Evolutionary conservation across 2,797 vertebrate species (phyloP), one percentile per base, ranked within the genome.

Genomic region (Hydrocynus forskahlii): DNA sequence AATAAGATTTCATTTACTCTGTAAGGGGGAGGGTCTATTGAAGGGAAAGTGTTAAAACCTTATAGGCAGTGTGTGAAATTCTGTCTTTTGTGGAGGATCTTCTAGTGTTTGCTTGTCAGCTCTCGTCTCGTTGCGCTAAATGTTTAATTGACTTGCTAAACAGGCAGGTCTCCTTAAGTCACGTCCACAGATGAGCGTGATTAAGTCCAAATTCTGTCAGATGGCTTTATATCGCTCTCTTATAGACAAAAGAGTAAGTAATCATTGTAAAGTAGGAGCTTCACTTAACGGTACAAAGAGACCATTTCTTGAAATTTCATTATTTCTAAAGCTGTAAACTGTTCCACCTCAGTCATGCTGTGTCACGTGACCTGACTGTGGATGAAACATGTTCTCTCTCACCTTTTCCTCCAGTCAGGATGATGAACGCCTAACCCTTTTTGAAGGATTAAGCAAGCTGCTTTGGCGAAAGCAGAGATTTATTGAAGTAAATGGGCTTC

Each of bases 1-100:
- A 81, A 84, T 17, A 77, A 86, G 59, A 54, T 81, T 70, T 84
- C 25, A 1, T 75, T 72, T 72, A 29, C 43, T 67, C 75, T 29
- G 60, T 45, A 25, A 19, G 45, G 21, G 45, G 68, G 60, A 3
- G 59, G 40, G 35, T 40, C 17, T 68, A 23, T 81, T 86, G 23
- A 81, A 83, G 83, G 54, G 29, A 71, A 81, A 19, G 80, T 85
- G 89, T 86, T 83, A 84, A 86, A 87, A 67, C 29, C 72, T 86
- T 80, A 81, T 50, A 86, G 88, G 78, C 81, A 25, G 81, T 76
- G 73, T 23, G 81, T 86, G 85, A 91, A 82, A 89, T 87, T 89
- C 75, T 81, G 63, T 73, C 81, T 81, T 38, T 52, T 82, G 78
- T 77, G 14, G 59, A 69, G 52, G 59, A 57, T 83, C 82, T 60